A percentile compares a stretch with the other conserved stretches of the same genome.
These are phyloP conservation scores for Hyles vespertilio DNA, from an alignment of 1,140 invertebrate genomes.

Conservation along the genomic window DNA sequence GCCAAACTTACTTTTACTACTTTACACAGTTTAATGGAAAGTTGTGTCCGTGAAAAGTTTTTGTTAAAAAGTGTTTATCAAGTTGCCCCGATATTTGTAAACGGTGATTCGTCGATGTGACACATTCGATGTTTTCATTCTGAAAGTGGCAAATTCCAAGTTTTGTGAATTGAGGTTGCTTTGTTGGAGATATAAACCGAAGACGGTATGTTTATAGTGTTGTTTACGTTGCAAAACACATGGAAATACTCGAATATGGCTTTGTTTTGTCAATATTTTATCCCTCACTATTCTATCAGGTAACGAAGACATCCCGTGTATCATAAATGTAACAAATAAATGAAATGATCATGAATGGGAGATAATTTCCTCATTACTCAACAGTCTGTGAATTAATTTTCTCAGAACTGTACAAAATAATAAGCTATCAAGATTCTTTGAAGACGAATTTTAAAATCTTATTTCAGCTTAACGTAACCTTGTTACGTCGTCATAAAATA, in stretches of 20 bases:
- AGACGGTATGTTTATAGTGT: neutral
- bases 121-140: slow-evolving; percentile 3
- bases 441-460: slow-evolving; percentile 43
- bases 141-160: neutral
- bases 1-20: slow-evolving; percentile 53
- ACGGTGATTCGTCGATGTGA: neutral
- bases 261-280: too few species aligned
- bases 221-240: neutral
- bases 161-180: too few species aligned
- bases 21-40: slow-evolving; percentile 48
- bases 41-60: slow-evolving; percentile 63
- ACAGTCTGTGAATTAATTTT: slow-evolving; percentile 29
- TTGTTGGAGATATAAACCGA: neutral
- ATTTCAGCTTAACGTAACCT: slow-evolving; percentile 36
- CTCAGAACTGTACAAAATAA: slow-evolving; percentile 33
- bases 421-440: slow-evolving; percentile 14
- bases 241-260: too few species aligned
- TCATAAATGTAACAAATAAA: slow-evolving; percentile 10
- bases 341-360: neutral
- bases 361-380: slow-evolving; percentile 15
- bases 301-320: neutral
- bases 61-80: slow-evolving; percentile 48
- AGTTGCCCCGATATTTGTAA: slow-evolving; percentile 12
- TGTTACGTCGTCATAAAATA: slow-evolving; percentile 21
- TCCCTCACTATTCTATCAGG: neutral